Conservation (phyloP, 2,888 invertebrate species). For the Eupelmus urozonus region DNA sequence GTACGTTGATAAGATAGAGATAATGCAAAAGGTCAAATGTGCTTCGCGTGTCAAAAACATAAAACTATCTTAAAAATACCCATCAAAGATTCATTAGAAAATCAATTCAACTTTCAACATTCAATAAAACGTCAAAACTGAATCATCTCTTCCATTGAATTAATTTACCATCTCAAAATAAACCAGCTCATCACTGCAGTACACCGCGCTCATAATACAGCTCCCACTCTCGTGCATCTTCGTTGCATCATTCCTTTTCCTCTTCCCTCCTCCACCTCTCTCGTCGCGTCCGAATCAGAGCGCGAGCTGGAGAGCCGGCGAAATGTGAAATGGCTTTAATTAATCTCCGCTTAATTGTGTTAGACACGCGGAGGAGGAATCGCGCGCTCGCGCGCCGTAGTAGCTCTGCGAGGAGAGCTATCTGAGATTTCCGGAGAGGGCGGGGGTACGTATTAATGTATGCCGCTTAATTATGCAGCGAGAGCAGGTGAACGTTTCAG, state of each 20-base stretch:
- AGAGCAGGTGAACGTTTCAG: constrained; percentile 61
- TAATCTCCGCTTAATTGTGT: constrained; percentile 75
- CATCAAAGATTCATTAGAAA: too few species aligned
- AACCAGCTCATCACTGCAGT: too few species aligned
- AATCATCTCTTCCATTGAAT: too few species aligned
- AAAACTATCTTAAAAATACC: too few species aligned
- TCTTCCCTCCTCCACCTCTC: not conserved
- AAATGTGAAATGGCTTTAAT: constrained; percentile 75
- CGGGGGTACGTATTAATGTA: constrained; percentile 73
- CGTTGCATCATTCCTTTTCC: not conserved
- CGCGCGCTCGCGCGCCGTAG: constrained; percentile 55
- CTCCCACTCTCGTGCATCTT: not conserved
- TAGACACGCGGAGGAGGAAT: constrained; percentile 64
- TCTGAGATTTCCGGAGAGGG: constrained; percentile 70
- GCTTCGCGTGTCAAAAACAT: too few species aligned
- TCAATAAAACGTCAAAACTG: too few species aligned
- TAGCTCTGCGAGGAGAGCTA: constrained; percentile 46
- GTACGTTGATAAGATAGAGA: too few species aligned
- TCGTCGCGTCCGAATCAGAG: constrained; percentile 1
- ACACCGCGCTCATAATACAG: too few species aligned
- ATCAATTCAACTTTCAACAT: too few species aligned
- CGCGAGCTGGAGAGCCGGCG: constrained; percentile 60
- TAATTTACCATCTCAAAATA: too few species aligned
- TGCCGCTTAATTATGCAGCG: constrained; percentile 73
- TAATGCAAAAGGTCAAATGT: too few species aligned